Evolutionary conservation across 2,888 invertebrate species (phyloP).

Genomic region (Camponotus fellah): DNA sequence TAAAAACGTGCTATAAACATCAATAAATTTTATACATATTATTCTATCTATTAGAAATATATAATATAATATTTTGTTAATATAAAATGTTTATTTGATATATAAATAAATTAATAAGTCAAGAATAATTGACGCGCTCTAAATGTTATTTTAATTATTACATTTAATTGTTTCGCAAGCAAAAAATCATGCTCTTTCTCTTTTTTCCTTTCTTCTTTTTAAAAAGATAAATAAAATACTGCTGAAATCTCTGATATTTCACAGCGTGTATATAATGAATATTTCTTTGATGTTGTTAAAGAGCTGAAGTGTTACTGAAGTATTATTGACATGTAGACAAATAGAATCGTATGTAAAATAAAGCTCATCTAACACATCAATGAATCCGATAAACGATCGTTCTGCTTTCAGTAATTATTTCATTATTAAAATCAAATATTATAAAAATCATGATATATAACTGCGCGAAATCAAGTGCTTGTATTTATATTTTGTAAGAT

Average conservation of each 20-base stretch:
- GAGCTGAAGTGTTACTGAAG: not conserved
- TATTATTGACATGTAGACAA: not conserved
- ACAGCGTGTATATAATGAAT: not conserved
- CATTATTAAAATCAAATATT: too few relatives aligned
- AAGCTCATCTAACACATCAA: not conserved
- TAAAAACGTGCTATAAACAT: not conserved
- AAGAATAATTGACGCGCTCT: not conserved
- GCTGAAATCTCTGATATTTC: not conserved
- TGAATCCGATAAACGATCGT: not conserved
- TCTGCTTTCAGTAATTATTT: not conserved
- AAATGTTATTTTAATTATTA: not conserved
- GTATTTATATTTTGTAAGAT: conserved; percentile 4
- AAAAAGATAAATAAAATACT: not conserved
- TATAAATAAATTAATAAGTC: conserved; percentile 2
- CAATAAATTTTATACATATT: not conserved
- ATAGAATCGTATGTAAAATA: not conserved
- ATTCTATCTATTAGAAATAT: not conserved
- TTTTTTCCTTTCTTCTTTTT: not conserved
- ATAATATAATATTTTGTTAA: not conserved
- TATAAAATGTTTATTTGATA: not conserved
- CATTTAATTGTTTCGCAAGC: not conserved
- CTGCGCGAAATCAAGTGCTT: not conserved
- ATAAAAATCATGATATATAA: not conserved
- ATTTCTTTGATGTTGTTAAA: not conserved
- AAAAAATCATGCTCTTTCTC: not conserved